phyloP scores from a whole-genome alignment of 2,113 vertebrate species.

The Alethe diademata region DNA sequence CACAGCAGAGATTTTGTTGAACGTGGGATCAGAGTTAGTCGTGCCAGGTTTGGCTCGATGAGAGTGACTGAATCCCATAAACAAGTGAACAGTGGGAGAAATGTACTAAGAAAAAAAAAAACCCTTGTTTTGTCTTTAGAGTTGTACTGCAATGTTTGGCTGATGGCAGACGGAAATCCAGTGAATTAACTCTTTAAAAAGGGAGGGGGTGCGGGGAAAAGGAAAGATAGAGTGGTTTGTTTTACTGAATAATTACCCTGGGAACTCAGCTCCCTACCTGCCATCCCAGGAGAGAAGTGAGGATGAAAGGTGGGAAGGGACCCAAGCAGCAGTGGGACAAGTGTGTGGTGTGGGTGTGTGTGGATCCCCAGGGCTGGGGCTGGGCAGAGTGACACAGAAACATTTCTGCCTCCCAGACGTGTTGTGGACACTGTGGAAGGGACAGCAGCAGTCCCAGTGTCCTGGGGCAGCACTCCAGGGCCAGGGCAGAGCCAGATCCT shows the following conservation, averaged over 20 bases:
- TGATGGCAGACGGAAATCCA: neutral
- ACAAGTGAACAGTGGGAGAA: conserved; percentile 46
- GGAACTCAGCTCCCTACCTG: neutral
- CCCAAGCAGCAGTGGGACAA: neutral
- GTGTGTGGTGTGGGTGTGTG: neutral
- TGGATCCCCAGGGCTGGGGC: accelerated
- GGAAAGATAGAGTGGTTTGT: neutral
- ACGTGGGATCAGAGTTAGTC: neutral
- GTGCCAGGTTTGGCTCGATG: conserved; percentile 40
- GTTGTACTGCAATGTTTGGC: neutral
- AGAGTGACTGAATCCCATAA: conserved; percentile 39
- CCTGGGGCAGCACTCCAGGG: neutral
- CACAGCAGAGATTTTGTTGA: conserved; percentile 37
- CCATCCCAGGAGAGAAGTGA: neutral
- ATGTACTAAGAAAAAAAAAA: neutral
- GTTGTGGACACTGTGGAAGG: neutral
- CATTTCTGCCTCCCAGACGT: accelerated
- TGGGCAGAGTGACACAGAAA: accelerated
- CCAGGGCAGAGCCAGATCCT: neutral
- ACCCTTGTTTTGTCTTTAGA: conserved; percentile 36
- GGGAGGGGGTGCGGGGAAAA: no score
- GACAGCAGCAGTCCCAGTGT: neutral
- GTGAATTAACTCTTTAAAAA: neutral
- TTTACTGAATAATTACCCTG: neutral
- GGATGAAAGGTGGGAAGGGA: neutral